Percentiles rank a stretch among this genome's conserved stretches.
These are phyloP conservation scores for Eretmocerus hayati DNA, from an alignment of 2,888 invertebrate genomes.

Conservation along the genomic window DNA sequence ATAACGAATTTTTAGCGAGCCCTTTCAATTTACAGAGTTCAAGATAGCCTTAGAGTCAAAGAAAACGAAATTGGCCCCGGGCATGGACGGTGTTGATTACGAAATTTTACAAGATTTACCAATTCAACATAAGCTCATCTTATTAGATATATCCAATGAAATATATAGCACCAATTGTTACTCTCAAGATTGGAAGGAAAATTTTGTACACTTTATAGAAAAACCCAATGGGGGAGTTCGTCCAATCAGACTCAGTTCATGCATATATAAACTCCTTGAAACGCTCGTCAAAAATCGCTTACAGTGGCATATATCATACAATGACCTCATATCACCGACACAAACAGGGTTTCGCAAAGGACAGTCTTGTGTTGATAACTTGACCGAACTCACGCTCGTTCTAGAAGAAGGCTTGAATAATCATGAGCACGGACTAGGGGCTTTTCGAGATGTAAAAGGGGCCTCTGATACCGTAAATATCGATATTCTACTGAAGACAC, in stretches of 20 bases:
- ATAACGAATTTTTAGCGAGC: not conserved
- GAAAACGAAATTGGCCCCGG: not conserved
- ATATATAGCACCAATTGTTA: not conserved
- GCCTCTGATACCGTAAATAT: slow-evolving; percentile 1
- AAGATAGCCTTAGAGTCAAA: not conserved
- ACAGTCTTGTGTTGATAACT: not conserved
- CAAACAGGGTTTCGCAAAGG: slow-evolving; percentile 8
- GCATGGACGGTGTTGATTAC: slow-evolving; percentile 9
- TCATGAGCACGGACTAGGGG: not conserved
- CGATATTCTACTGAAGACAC: not conserved
- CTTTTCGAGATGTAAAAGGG: not conserved
- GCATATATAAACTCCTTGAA: slow-evolving; percentile 6
- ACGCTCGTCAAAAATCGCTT: slow-evolving; percentile 6
- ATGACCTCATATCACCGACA: not conserved
- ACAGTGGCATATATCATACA: slow-evolving; percentile 4
- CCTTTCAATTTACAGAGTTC: not conserved
- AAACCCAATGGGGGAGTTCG: not conserved
- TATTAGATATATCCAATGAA: slow-evolving; percentile 8
- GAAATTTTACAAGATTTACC: slow-evolving; percentile 1
- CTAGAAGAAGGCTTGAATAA: not conserved
- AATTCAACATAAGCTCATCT: not conserved
- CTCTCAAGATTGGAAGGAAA: slow-evolving; percentile 1
- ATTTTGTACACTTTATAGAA: slow-evolving; percentile 2
- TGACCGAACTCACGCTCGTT: not conserved
- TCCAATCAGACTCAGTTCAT: slow-evolving; percentile 6